These are phyloP conservation scores for Nymphalis c-album DNA, from an alignment of 2,888 invertebrate genomes.

Conservation along the genomic window DNA sequence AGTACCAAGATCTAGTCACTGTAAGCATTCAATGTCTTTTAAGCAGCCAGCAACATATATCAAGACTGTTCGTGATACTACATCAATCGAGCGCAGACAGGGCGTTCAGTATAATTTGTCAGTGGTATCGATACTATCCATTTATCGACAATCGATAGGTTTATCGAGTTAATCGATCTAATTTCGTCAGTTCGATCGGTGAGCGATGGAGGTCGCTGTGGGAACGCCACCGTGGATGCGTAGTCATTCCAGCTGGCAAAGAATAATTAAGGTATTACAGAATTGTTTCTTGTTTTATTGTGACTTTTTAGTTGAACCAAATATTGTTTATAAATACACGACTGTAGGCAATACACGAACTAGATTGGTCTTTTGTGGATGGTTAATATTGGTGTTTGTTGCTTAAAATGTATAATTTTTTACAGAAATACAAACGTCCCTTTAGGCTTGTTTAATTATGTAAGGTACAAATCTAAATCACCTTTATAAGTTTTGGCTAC, in stretches of 20 bases:
- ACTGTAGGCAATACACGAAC: too few relatives aligned
- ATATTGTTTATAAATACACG: background rate
- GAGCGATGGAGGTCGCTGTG: conserved; percentile 75
- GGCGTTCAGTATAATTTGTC: conserved; percentile 76
- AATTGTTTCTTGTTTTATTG: background rate
- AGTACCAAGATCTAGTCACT: conserved; percentile 26
- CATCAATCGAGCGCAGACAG: conserved; percentile 50
- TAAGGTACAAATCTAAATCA: too few relatives aligned
- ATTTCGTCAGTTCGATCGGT: conserved; percentile 76
- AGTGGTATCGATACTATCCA: conserved; percentile 71
- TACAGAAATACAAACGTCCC: too few relatives aligned
- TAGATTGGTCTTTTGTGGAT: too few relatives aligned
- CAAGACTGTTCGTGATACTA: conserved; percentile 21
- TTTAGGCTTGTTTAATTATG: too few relatives aligned
- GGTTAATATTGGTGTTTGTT: too few relatives aligned
- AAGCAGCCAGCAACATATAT: conserved; percentile 21
- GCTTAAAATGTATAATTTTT: too few relatives aligned
- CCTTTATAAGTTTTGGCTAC: too few relatives aligned
- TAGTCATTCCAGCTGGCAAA: conserved; percentile 63
- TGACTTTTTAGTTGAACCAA: background rate
- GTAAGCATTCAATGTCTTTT: conserved; percentile 20
- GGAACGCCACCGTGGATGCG: conserved; percentile 76
- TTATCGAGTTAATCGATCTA: conserved; percentile 80
- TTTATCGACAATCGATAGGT: conserved; percentile 65
- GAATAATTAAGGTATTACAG: conserved; percentile 44